A percentile compares a stretch with the other conserved stretches of the same genome.
Evolutionary conservation across 2,797 vertebrate genomes (phyloP).

Genomic region (Onychomys arenicola): DNA sequence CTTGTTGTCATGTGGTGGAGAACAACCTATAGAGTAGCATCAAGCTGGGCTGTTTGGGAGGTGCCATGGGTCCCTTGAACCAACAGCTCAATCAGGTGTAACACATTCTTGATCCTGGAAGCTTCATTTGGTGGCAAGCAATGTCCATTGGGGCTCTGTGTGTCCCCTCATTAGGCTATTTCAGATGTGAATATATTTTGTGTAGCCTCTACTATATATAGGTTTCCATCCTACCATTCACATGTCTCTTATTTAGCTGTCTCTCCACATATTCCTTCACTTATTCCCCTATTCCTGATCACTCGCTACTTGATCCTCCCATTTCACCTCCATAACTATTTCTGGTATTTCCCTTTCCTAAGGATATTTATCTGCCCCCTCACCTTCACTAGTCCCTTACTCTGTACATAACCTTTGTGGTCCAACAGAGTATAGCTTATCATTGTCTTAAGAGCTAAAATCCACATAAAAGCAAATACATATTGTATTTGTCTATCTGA

Average conservation of each 20-base stretch:
- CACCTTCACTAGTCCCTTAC: not conserved
- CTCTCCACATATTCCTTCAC: not conserved
- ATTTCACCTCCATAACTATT: not conserved
- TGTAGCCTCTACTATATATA: not conserved
- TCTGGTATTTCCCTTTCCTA: not conserved
- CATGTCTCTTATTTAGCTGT: not conserved
- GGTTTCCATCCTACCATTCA: not conserved
- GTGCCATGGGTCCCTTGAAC: not conserved
- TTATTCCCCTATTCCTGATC: not conserved
- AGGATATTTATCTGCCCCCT: not conserved
- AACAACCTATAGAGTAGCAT: not conserved
- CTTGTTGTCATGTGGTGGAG: not conserved
- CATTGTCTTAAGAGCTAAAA: not conserved
- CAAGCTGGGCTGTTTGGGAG: not conserved
- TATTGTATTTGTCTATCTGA: not conserved
- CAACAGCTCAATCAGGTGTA: not conserved
- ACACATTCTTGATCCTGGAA: not conserved
- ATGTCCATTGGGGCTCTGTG: not conserved
- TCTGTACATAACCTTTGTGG: not conserved
- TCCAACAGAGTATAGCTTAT: not conserved
- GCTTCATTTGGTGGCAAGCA: not conserved
- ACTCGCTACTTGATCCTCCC: not conserved
- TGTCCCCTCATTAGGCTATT: not conserved
- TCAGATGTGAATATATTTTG: not conserved
- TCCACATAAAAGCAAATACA: not conserved